A percentile compares a stretch with the other conserved stretches of the same genome.
phyloP scores from a whole-genome alignment of 2,888 invertebrate genomes.

The Apodemia duryi region DNA sequence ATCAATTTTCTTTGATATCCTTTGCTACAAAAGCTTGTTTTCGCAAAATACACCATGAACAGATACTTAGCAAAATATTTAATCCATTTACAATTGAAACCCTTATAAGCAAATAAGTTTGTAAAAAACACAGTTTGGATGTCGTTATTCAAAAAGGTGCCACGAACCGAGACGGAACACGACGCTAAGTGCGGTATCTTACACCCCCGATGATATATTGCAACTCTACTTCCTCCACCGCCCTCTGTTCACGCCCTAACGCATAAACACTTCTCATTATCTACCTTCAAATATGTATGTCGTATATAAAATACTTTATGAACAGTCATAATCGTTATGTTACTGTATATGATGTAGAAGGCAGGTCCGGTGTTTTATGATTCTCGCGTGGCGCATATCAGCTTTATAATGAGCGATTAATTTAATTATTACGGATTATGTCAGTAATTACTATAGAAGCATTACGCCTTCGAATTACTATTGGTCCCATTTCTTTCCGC shows the following conservation, averaged over 20 bases:
- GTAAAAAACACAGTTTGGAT: conserved; percentile 1
- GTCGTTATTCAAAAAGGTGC: conserved; percentile 15
- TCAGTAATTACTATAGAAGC: no score
- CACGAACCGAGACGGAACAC: conserved; percentile 16
- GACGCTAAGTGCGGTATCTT: conserved; percentile 37
- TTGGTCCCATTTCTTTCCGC: no score
- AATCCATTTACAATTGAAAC: not conserved
- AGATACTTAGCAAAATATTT: not conserved
- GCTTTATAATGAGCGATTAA: no score
- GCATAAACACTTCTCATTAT: conserved; percentile 19
- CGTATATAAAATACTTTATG: conserved; percentile 8
- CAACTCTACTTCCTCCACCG: conserved; percentile 26
- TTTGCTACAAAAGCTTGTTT: no score
- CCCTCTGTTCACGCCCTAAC: conserved; percentile 36
- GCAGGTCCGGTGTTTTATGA: no score
- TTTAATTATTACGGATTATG: no score
- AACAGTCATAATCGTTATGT: not conserved
- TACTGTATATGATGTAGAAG: no score
- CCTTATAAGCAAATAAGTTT: not conserved
- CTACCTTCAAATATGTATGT: conserved; percentile 10
- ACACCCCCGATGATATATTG: conserved; percentile 57
- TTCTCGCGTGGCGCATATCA: no score
- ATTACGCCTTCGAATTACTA: no score
- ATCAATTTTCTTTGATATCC: no score
- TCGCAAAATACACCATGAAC: no score